Evolutionary conservation across 92 coral and sea anemone genomes (phyloP), one percentile per base, ranked within the genome.

Genomic region (Palythoa grandiflora): DNA sequence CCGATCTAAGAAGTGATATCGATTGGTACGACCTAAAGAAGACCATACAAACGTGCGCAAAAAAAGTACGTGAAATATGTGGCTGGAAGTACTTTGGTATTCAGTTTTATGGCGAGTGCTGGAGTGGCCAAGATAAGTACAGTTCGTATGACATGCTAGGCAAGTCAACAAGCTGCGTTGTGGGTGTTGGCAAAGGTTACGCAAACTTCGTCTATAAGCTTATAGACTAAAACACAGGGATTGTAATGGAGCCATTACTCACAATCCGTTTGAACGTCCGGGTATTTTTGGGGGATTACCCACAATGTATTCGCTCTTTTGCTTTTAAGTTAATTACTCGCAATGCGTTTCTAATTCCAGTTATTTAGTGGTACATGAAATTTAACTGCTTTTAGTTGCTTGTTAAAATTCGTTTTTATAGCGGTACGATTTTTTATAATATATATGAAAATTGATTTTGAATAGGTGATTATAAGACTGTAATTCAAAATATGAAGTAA

Each of bases 41-140:
- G 79, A 84, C 88, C 52, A 39, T 84, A 35, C 38, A 84, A 6
- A 80, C 65, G 47, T 84, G 88, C 88, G 79, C 77, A 53, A 48
- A 84, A 37, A 51, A 38, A 48, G 88, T 79, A 11, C 48, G 71
- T 9, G 73, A 79, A 8, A 28, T 10, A 12, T 65, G 84, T 68
- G 66, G 88, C 48, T 84, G 77, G 75, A 70, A 65, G 17, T 84
- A 71, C 40, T 73, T 84, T 71, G 88, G 79, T 8, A 61, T 84
- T 37, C 88, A 84, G 68, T 84, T 11, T 48, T 84, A 84, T 15
- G 88, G 88, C 1, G 88, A 84, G 51, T 84, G 88, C 21, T 84
- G 88, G 88, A 47, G 78, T 36, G 78, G 88, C 15, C 68, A 38
- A 8, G 88, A 59, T 10, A 12, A 75, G 1, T 10, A 16, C 59